Conservation (phyloP, 2,888 invertebrate genomes). For the Phyto melanocephala region DNA sequence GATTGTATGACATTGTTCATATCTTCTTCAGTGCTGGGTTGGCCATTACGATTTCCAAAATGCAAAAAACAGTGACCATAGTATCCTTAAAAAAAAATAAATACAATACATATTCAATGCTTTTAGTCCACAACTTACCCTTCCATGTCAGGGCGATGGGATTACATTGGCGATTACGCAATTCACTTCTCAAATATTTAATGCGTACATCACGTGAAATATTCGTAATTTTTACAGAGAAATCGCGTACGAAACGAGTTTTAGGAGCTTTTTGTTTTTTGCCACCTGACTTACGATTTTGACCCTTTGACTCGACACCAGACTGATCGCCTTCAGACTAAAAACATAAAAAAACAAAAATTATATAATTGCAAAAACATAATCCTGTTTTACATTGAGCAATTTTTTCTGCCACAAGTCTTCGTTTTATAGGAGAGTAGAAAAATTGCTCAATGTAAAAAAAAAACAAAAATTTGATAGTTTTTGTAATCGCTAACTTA, state of each 20-base stretch:
- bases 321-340: conserved; percentile 78
- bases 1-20: conserved; percentile 76
- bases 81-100: conserved; percentile 79
- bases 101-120: neutral
- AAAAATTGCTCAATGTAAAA: no score
- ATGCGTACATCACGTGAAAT: conserved; percentile 86
- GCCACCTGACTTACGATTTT: conserved; percentile 73
- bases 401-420: no score
- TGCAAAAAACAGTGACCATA: conserved; percentile 87
- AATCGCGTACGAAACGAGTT: conserved; percentile 73
- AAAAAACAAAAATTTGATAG: no score
- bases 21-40: conserved; percentile 75
- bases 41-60: conserved; percentile 84
- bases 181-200: conserved; percentile 86
- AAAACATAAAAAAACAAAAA: neutral
- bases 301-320: conserved; percentile 75
- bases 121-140: conserved; percentile 73
- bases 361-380: neutral
- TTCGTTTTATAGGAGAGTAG: no score
- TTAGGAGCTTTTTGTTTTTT: conserved; percentile 68
- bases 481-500: no score
- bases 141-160: conserved; percentile 89
- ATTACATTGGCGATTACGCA: conserved; percentile 86
- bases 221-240: conserved; percentile 83
- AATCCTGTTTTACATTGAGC: no score